phyloP scores from a whole-genome alignment of 2,888 invertebrate genomes.

The Yponomeuta cagnagella region DNA sequence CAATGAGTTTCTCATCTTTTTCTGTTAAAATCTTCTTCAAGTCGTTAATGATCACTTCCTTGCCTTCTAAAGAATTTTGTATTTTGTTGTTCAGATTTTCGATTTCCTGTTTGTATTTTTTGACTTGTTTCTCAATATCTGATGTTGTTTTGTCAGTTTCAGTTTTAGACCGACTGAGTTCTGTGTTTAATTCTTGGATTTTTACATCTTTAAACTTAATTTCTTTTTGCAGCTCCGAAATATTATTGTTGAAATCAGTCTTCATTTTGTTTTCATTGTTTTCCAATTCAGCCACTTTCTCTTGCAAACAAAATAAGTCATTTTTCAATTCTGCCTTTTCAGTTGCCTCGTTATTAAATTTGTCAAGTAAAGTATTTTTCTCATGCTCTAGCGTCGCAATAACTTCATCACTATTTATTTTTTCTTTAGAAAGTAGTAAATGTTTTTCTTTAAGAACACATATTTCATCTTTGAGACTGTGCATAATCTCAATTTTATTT shows the following conservation, averaged over 20 bases:
- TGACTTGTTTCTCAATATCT: constrained; percentile 45
- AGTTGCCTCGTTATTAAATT: too few species aligned
- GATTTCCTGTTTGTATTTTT: constrained; percentile 54
- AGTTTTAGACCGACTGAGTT: constrained; percentile 34
- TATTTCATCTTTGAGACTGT: constrained; percentile 25
- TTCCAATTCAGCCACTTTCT: constrained; percentile 33
- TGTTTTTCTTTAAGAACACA: constrained; percentile 26
- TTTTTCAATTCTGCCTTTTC: too few species aligned
- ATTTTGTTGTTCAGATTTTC: constrained; percentile 53
- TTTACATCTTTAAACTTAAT: constrained; percentile 30
- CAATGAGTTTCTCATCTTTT: constrained; percentile 50
- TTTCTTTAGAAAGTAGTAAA: constrained; percentile 20
- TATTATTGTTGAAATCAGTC: constrained; percentile 20
- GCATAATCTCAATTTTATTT: neutral
- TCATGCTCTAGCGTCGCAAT: too few species aligned
- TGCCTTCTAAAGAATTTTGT: constrained; percentile 47
- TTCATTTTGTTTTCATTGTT: constrained; percentile 13
- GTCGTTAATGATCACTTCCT: constrained; percentile 46
- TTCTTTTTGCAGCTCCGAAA: neutral
- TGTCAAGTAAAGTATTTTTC: too few species aligned
- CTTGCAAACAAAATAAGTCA: too few species aligned
- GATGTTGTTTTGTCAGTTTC: constrained; percentile 58
- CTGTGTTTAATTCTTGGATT: constrained; percentile 28
- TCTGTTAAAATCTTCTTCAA: constrained; percentile 44
- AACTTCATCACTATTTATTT: too few species aligned